Evolutionary conservation across 2,888 invertebrate species (phyloP).

Genomic region (Gasteruption jaculator): DNA sequence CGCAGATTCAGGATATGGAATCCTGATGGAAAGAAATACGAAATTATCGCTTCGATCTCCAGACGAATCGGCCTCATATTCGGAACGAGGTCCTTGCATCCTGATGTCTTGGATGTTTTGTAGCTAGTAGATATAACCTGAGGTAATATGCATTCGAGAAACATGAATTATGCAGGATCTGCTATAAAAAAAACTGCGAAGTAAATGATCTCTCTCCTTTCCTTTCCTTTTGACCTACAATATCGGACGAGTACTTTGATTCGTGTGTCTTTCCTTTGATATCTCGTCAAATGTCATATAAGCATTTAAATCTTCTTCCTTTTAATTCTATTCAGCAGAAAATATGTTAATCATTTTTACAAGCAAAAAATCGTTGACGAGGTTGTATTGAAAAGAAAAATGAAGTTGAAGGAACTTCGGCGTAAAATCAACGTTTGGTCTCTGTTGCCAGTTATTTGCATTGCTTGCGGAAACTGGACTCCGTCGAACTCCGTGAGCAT

Average conservation of each 20-base stretch:
- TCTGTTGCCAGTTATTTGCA: constrained; percentile 24
- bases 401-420: no score
- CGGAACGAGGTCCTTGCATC: constrained; percentile 36
- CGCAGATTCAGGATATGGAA: constrained; percentile 4
- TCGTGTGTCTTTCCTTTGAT: no score
- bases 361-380: no score
- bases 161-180: constrained; percentile 43
- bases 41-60: constrained; percentile 30
- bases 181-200: constrained; percentile 18
- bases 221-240: no score
- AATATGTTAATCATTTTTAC: no score
- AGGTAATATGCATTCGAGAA: constrained; percentile 36
- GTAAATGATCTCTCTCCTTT: no score
- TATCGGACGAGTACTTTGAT: no score
- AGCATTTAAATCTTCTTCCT: no score
- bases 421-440: no score
- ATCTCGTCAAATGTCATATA: no score
- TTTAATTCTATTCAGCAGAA: no score
- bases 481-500: constrained; percentile 27
- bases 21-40: constrained; percentile 18
- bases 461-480: constrained; percentile 29
- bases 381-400: no score
- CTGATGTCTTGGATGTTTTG: constrained; percentile 26
- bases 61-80: constrained; percentile 39
- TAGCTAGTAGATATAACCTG: constrained; percentile 30